Evolutionary conservation across 2,113 vertebrate species (phyloP), one percentile per base, ranked within the genome.

Genomic region (Oreamnos americanus): DNA sequence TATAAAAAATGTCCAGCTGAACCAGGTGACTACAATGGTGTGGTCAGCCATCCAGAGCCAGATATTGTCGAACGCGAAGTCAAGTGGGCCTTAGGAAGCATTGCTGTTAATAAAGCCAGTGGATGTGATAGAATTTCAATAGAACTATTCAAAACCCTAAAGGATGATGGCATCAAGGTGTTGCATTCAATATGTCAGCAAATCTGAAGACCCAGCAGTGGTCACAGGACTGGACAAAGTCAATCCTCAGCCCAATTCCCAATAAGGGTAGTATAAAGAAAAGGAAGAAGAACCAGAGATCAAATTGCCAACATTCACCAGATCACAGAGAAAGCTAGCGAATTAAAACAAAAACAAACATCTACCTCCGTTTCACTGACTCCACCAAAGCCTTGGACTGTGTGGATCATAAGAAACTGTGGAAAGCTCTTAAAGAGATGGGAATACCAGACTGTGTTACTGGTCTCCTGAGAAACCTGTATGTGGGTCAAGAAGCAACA

Each of bases 101-200:
- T n/a, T 74, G n/a, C n/a, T 39, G n/a, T 74, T 74, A 6, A 74
- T 39, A 74, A 23, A 74, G 67, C n/a, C 39, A 23, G n/a, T 12
- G n/a, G n/a, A 39, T 74, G n/a, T 74, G 67, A 39, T 0, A 0
- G 10, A 39, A 74, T 74, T 74, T 74, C n/a, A 74, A 12, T 36
- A 74, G 19, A 74, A 23, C n/a, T 39, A 39, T 74, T 74, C 67
- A 74, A 39, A 39, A 6, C 67, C 10, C n/a, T 74, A 74, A 39
- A 39, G 67, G n/a, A 39, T 3, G 67, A 71, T 6, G n/a, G n/a
- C 67, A 71, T 71, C n/a, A 71, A 71, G 67, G 19, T 39, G n/a
- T 13, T 74, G n/a, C 67, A 74, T 39, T 39, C 10, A 74, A 39
- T 74, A 74, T 74, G 67, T 13, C 36, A 74, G 36, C n/a, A 25